Evolutionary conservation across 2,888 invertebrate species (phyloP), one percentile per base, ranked within the genome.

Genomic region (Andrena marginata): DNA sequence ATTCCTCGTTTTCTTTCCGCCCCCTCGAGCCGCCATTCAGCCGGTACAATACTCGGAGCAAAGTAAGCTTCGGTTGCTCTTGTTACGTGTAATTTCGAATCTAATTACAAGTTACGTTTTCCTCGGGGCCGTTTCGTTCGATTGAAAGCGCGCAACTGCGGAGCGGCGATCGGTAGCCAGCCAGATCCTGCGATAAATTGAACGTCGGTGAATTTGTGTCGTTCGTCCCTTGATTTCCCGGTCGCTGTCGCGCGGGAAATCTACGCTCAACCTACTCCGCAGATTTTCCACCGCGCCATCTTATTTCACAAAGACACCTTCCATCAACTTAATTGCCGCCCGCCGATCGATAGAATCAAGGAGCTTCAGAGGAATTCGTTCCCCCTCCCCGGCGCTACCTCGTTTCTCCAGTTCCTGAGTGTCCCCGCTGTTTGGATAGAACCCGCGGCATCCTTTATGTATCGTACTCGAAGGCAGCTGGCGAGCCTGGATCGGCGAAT

Each of bases 1-100:
- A 67, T 69, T 73, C 42, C 70, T 67, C 80, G 56, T 68, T 84
- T 80, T 77, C 77, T 65, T 80, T 74, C 64, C 56, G 33, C 13
- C 20, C 35, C 42, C 54, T 20, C 20, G 48, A n/a, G 1, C 26
- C 23, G 56, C 26, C 48, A 48, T 59, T 73, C 77, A n/a, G 49
- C 13, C 49, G 60, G n/a, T 8, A 67, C 77, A 70, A 77, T 73
- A 35, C 73, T 49, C 29, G 35, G 33, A n/a, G 23, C 64, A 69
- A 67, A 69, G 72, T 82, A 73, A 82, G 73, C 70, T 65, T 56
- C 33, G 60, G 13, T 2, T 59, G 33, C 48, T 73, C 33, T 48
- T 65, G 54, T 82, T 62, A 68, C 72, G 26, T 33, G 70, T 49
- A 60, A 77, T 69, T 73, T 69, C 77, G 26, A 65, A 81, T 76